Conservation (phyloP, 37 sponge, comb jelly and placozoan species). For the Diacarnus erythraeanus region DNA sequence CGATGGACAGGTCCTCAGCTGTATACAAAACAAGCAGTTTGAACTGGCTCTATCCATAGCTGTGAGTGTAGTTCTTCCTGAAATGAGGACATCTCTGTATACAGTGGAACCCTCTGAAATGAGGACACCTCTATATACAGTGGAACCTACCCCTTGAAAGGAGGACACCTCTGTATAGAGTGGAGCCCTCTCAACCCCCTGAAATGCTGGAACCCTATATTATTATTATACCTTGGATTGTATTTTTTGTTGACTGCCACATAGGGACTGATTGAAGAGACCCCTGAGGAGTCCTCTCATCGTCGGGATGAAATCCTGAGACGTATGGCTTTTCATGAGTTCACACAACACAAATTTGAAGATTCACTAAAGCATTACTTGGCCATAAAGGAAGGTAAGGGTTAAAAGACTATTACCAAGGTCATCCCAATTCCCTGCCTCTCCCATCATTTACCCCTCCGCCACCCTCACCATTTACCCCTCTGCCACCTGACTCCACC, state of each 20-base stretch:
- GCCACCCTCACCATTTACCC: neutral
- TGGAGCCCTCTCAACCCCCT: too few relatives aligned
- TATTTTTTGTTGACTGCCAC: too few relatives aligned
- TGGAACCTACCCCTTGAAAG: too few relatives aligned
- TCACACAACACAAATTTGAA: conserved; percentile 71
- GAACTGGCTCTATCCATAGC: conserved; percentile 60
- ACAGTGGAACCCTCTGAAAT: too few relatives aligned
- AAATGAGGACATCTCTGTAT: neutral
- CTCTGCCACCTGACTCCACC: neutral
- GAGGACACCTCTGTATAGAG: too few relatives aligned
- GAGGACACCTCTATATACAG: too few relatives aligned
- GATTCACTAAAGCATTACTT: conserved; percentile 59
- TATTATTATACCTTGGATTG: too few relatives aligned
- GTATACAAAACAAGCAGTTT: conserved; percentile 47
- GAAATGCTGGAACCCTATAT: too few relatives aligned
- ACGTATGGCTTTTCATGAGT: conserved; percentile 69
- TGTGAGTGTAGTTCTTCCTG: conserved; percentile 24
- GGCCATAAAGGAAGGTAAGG: conserved; percentile 60
- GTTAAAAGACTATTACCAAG: neutral
- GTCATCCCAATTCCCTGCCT: neutral
- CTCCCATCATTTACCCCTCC: neutral
- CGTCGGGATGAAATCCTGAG: conserved; percentile 43
- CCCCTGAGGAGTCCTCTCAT: conserved; percentile 22
- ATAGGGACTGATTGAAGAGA: conserved; percentile 62
- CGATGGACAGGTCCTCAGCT: conserved; percentile 31